phyloP scores from a whole-genome alignment of 2,797 vertebrate species.

The Decapterus maruadsi region DNA sequence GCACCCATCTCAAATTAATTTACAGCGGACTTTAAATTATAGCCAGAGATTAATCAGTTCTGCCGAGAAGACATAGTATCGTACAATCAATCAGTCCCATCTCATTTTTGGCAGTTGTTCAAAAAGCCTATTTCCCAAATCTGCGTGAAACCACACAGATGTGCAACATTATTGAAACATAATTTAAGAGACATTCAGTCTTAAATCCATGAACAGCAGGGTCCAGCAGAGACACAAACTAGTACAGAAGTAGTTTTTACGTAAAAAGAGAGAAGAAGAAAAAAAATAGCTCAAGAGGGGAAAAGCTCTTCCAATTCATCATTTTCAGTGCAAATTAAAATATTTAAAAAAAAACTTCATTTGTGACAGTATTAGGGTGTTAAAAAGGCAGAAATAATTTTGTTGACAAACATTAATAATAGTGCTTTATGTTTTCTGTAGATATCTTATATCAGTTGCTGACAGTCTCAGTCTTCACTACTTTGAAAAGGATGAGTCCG shows the following conservation, averaged over 20 bases:
- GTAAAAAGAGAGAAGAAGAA: neutral
- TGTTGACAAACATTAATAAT: slow-evolving; percentile 47
- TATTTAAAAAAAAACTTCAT: slow-evolving; percentile 53
- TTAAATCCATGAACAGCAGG: slow-evolving; percentile 54
- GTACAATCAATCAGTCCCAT: slow-evolving; percentile 82
- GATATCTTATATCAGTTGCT: slow-evolving; percentile 42
- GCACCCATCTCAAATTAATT: slow-evolving; percentile 46
- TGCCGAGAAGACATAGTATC: slow-evolving; percentile 56
- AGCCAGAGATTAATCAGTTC: slow-evolving; percentile 65
- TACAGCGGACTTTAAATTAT: slow-evolving; percentile 57
- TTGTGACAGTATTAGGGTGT: slow-evolving; percentile 52
- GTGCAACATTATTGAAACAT: slow-evolving; percentile 69
- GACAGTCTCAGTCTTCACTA: slow-evolving; percentile 18
- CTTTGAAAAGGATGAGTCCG: slow-evolving; percentile 18
- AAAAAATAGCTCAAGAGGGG: slow-evolving; percentile 23
- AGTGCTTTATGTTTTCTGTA: slow-evolving; percentile 43
- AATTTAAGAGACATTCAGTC: slow-evolving; percentile 66
- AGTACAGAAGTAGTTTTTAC: slow-evolving; percentile 39
- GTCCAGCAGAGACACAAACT: slow-evolving; percentile 58
- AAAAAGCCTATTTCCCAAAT: slow-evolving; percentile 48
- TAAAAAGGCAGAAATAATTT: slow-evolving; percentile 55
- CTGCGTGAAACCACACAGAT: slow-evolving; percentile 60
- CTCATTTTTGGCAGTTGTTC: slow-evolving; percentile 76
- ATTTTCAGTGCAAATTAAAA: slow-evolving; percentile 73
- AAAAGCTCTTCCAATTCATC: slow-evolving; percentile 36